These are phyloP conservation scores for Periphyllus acericola DNA, from an alignment of 2,888 invertebrate genomes.

Conservation along the genomic window DNA sequence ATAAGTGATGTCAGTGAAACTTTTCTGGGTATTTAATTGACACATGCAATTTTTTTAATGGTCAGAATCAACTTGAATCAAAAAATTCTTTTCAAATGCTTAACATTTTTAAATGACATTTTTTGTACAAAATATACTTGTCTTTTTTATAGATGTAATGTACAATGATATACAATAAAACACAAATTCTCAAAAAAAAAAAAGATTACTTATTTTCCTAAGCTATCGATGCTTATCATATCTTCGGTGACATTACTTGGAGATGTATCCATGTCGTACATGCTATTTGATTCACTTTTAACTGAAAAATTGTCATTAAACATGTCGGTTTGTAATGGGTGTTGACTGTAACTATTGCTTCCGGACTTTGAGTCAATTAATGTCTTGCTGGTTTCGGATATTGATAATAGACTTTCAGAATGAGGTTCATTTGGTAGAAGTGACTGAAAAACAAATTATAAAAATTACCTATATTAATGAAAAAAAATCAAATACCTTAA, in stretches of 20 bases:
- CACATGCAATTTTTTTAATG: background rate
- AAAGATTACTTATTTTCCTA: conserved; percentile 64
- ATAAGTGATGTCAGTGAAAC: background rate
- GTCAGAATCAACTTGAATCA: background rate
- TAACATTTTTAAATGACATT: conserved; percentile 18
- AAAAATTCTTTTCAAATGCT: conserved; percentile 33
- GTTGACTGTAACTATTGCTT: conserved; percentile 32
- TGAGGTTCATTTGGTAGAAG: conserved; percentile 37
- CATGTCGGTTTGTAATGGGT: conserved; percentile 42
- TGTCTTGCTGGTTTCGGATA: conserved; percentile 32
- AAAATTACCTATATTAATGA: too few species aligned
- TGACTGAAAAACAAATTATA: conserved; percentile 5
- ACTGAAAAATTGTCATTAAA: conserved; percentile 64
- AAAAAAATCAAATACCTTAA: background rate
- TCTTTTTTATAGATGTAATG: conserved; percentile 28
- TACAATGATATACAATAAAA: conserved; percentile 26
- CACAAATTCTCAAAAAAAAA: conserved; percentile 2
- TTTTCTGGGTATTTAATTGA: conserved; percentile 12
- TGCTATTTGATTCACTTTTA: conserved; percentile 85
- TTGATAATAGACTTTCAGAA: conserved; percentile 31
- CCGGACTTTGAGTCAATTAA: background rate
- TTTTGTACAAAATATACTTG: conserved; percentile 33
- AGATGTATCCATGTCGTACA: conserved; percentile 80
- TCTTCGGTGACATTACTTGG: conserved; percentile 85
- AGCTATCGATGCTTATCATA: conserved; percentile 77